phyloP scores from a whole-genome alignment of 2,113 vertebrate genomes.

The Baryphthengus martii region DNA sequence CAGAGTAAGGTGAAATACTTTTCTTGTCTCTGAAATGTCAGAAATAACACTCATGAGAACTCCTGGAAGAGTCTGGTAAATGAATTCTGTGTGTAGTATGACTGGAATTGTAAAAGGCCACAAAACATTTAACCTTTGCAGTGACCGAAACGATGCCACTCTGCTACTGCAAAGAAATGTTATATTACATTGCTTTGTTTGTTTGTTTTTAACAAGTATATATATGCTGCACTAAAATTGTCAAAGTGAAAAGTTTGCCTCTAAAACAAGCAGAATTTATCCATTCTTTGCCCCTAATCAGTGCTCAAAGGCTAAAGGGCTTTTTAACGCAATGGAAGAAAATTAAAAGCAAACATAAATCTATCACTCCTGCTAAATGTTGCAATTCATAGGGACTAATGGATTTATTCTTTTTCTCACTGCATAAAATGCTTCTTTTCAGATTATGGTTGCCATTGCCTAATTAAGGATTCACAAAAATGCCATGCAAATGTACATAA shows the following conservation, averaged over 20 bases:
- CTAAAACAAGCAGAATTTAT: conserved; percentile 4
- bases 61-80: neutral
- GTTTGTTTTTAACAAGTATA: neutral
- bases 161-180: neutral
- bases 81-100: neutral
- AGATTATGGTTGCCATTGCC: conserved; percentile 49
- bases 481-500: conserved; percentile 64
- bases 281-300: conserved; percentile 20
- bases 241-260: conserved; percentile 22
- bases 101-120: neutral
- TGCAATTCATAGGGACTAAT: conserved; percentile 59
- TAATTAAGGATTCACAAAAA: conserved; percentile 73
- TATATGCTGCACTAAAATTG: neutral
- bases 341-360: conserved; percentile 60
- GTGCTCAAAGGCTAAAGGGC: conserved; percentile 36
- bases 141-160: neutral
- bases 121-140: neutral
- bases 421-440: conserved; percentile 57
- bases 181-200: neutral
- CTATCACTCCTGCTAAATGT: conserved; percentile 36
- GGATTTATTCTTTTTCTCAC: conserved; percentile 57
- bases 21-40: neutral
- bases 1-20: neutral
- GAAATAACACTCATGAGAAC: neutral
- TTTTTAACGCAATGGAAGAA: conserved; percentile 27